These are phyloP conservation scores for Chelidonichthys spinosus DNA, from an alignment of 2,797 vertebrate genomes.

Conservation along the genomic window DNA sequence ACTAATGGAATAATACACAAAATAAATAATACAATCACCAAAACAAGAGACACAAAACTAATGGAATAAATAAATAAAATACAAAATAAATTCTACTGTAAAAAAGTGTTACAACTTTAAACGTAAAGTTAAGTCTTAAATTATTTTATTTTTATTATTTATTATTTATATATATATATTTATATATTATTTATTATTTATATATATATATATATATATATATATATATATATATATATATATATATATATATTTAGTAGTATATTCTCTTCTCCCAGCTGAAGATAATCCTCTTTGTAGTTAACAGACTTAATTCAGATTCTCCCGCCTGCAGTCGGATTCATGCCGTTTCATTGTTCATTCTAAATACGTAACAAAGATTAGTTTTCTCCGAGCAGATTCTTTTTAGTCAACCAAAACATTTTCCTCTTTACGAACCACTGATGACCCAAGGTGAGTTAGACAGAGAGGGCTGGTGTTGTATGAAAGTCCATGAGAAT, in stretches of 20 bases:
- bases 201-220: too few relatives aligned
- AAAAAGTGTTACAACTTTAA: neutral
- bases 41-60: neutral
- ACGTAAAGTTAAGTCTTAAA: too few relatives aligned
- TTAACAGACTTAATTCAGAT: too few relatives aligned
- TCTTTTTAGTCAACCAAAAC: neutral
- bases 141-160: too few relatives aligned
- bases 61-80: neutral
- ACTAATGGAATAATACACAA: neutral
- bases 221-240: too few relatives aligned
- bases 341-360: neutral
- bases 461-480: neutral
- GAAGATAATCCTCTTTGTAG: too few relatives aligned
- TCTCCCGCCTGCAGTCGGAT: too few relatives aligned
- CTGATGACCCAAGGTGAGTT: neutral
- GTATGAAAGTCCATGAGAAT: neutral
- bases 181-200: too few relatives aligned
- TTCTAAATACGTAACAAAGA: slow-evolving; percentile 1
- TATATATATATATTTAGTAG: too few relatives aligned
- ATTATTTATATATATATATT: too few relatives aligned
- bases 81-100: neutral
- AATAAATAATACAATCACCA: neutral
- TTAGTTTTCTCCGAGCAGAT: neutral
- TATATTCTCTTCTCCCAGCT: too few relatives aligned
- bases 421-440: neutral